Conservation (phyloP, 1,140 invertebrate genomes). For the Drosophila triauraria region DNA sequence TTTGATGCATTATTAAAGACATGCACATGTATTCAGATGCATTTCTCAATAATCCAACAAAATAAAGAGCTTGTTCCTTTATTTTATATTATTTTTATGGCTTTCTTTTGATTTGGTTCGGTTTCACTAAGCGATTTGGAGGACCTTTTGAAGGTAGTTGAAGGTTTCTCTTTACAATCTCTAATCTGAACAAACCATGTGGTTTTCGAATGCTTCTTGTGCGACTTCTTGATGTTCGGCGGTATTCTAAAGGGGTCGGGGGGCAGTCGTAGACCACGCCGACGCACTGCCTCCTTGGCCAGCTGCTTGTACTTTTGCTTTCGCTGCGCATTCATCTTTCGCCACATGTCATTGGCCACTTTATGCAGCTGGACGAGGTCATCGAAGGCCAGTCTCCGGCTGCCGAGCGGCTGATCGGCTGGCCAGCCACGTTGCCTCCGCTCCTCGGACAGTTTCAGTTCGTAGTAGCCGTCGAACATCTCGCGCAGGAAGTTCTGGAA, state of each 20-base stretch:
- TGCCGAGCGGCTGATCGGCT: not conserved
- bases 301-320: conserved; percentile 20
- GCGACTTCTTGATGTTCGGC: not conserved
- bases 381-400: conserved; percentile 1
- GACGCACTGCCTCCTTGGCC: conserved; percentile 9
- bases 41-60: not conserved
- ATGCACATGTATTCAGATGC: not conserved
- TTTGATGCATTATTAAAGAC: not conserved
- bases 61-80: not conserved
- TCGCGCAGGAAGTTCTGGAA: conserved; percentile 34
- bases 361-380: conserved; percentile 7
- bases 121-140: not conserved
- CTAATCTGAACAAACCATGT: not conserved
- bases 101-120: not conserved
- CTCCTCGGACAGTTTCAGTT: conserved; percentile 16
- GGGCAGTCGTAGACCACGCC: conserved; percentile 4
- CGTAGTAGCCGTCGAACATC: conserved; percentile 20
- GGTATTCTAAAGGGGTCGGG: conserved; percentile 18
- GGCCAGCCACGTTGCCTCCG: not conserved
- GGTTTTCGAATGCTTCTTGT: not conserved
- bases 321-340: not conserved
- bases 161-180: not conserved
- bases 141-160: too few relatives aligned
- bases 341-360: conserved; percentile 30
- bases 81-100: not conserved